Percentiles rank a stretch among this genome's conserved stretches.
Evolutionary conservation across 2,113 vertebrate species (phyloP).

Genomic region (Panthera uncia): DNA sequence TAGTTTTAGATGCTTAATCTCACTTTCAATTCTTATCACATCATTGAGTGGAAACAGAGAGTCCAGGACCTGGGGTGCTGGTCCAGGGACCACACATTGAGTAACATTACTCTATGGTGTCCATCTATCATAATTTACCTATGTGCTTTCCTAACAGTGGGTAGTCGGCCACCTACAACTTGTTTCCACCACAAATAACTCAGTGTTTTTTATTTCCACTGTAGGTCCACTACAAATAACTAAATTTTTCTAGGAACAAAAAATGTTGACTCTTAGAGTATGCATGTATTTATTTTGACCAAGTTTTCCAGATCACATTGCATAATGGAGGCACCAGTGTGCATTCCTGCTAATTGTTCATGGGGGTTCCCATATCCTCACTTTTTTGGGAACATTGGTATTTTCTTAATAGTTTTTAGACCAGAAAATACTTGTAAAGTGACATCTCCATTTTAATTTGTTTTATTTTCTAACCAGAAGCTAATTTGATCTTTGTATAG

Average conservation of each 20-base stretch:
- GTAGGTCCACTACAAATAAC: neutral
- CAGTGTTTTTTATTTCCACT: neutral
- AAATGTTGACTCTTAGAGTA: neutral
- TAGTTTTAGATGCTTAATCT: neutral
- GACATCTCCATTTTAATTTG: neutral
- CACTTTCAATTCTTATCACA: neutral
- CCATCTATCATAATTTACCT: neutral
- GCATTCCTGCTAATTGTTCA: neutral
- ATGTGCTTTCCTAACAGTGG: neutral
- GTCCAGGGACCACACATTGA: neutral
- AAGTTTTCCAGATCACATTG: neutral
- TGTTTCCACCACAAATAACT: neutral
- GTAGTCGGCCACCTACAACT: neutral
- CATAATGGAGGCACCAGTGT: neutral
- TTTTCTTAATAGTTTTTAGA: neutral
- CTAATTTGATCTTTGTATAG: neutral
- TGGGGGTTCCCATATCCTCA: neutral
- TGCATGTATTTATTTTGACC: neutral
- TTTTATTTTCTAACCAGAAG: neutral
- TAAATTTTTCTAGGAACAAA: neutral
- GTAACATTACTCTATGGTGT: no score
- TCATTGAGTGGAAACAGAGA: neutral
- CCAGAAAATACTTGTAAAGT: neutral
- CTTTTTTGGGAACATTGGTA: neutral
- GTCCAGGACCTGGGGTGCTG: no score